These are phyloP conservation scores for Seriola aureovittata DNA, from an alignment of 2,113 vertebrate species.

Conservation along the genomic window DNA sequence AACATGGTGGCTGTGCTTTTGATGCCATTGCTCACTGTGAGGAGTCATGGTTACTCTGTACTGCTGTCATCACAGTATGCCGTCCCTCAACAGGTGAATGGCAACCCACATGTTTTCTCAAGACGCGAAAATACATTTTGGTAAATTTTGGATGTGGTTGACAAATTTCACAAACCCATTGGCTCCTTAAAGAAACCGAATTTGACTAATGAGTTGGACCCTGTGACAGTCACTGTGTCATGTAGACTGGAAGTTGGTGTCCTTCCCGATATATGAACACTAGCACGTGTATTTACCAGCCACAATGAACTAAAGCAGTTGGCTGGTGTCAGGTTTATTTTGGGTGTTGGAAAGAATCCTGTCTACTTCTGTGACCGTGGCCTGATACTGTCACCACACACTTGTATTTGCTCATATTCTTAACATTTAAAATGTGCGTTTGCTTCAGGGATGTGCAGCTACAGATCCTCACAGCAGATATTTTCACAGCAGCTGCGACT, in stretches of 20 bases:
- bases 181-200: neutral
- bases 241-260: conserved; percentile 38
- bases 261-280: conserved; percentile 24
- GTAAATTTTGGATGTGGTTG: neutral
- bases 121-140: neutral
- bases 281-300: conserved; percentile 43
- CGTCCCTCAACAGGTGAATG: neutral
- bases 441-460: conserved; percentile 18
- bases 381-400: conserved; percentile 66
- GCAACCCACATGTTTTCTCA: neutral
- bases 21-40: conserved; percentile 13
- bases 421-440: conserved; percentile 38
- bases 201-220: conserved; percentile 14
- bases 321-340: conserved; percentile 72
- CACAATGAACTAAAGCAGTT: conserved; percentile 65
- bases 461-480: conserved; percentile 1
- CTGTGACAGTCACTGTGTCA: neutral
- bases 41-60: neutral
- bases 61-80: neutral
- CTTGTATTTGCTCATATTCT: conserved; percentile 51
- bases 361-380: conserved; percentile 67
- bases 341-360: conserved; percentile 75
- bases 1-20: neutral
- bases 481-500: conserved; percentile 5
- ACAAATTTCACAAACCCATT: neutral